Evolutionary conservation across 2,113 vertebrate species (phyloP).

Genomic region (Halichoerus grypus): DNA sequence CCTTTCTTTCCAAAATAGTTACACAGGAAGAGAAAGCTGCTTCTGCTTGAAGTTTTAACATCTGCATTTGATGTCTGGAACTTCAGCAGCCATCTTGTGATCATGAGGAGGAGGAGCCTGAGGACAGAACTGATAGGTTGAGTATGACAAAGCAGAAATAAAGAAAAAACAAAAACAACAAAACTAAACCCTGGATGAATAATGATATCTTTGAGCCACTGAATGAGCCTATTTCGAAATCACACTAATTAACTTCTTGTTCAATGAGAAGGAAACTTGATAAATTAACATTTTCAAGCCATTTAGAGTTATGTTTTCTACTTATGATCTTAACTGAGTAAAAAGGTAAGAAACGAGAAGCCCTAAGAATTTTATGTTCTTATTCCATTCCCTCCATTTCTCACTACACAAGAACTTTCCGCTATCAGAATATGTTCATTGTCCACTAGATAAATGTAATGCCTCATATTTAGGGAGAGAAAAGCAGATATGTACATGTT

Average conservation of each 20-base stretch:
- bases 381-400: not conserved
- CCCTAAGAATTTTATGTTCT: not conserved
- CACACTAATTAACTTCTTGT: not conserved
- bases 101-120: not conserved
- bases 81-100: constrained; percentile 12
- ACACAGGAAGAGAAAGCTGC: not conserved
- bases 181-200: not conserved
- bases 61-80: not conserved
- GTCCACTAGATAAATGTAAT: not conserved
- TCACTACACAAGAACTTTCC: not conserved
- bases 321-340: not conserved
- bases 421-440: not conserved
- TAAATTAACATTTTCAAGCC: not conserved
- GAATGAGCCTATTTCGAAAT: not conserved
- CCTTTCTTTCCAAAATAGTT: not conserved
- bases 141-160: not conserved
- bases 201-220: not conserved
- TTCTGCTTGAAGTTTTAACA: not conserved
- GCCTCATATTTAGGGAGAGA: not conserved
- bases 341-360: not conserved
- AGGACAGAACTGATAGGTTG: not conserved
- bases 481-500: constrained; percentile 17
- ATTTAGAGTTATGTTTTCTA: not conserved
- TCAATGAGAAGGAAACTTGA: not conserved
- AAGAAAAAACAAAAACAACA: too few species aligned